Evolutionary conservation across 2,113 vertebrate genomes (phyloP).

Genomic region (Oryzias javanicus): DNA sequence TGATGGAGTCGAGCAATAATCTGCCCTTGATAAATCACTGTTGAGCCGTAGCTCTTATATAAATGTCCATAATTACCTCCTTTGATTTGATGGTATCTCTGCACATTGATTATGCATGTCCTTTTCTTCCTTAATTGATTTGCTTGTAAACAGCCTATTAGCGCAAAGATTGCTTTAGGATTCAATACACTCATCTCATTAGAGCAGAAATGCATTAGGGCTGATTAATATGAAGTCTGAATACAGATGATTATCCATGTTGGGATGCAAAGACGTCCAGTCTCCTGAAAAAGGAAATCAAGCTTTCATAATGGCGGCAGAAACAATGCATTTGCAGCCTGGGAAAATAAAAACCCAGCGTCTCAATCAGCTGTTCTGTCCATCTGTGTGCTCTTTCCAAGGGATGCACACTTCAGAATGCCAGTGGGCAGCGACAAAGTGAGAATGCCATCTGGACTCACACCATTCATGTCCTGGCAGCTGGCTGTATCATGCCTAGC

Average conservation of each 20-base stretch:
- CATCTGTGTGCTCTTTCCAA: slow-evolving; percentile 42
- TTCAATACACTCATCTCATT: slow-evolving; percentile 68
- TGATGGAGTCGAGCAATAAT: slow-evolving; percentile 22
- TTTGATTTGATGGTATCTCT: slow-evolving; percentile 42
- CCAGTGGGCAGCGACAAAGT: slow-evolving; percentile 53
- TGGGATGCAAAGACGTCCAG: slow-evolving; percentile 10
- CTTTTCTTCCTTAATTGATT: slow-evolving; percentile 62
- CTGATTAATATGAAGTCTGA: slow-evolving; percentile 62
- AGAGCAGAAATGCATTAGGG: slow-evolving; percentile 55
- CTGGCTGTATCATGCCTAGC: slow-evolving; percentile 48
- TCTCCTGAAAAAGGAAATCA: slow-evolving; percentile 24
- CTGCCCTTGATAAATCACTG: slow-evolving; percentile 35
- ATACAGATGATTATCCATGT: slow-evolving; percentile 58
- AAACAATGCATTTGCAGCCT: slow-evolving; percentile 30
- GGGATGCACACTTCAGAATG: slow-evolving; percentile 15
- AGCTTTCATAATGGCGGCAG: slow-evolving; percentile 35
- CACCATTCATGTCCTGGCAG: slow-evolving; percentile 56
- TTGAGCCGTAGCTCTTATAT: slow-evolving; percentile 28
- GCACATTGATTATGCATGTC: slow-evolving; percentile 56
- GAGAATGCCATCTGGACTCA: slow-evolving; percentile 62
- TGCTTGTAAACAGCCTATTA: slow-evolving; percentile 74
- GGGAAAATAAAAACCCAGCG: slow-evolving; percentile 26
- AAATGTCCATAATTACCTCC: slow-evolving; percentile 35
- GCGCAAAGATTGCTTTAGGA: slow-evolving; percentile 66
- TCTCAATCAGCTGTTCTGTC: slow-evolving; percentile 40